Conservation (phyloP, 2,797 vertebrate species). For the Sarcophilus harrisii region DNA sequence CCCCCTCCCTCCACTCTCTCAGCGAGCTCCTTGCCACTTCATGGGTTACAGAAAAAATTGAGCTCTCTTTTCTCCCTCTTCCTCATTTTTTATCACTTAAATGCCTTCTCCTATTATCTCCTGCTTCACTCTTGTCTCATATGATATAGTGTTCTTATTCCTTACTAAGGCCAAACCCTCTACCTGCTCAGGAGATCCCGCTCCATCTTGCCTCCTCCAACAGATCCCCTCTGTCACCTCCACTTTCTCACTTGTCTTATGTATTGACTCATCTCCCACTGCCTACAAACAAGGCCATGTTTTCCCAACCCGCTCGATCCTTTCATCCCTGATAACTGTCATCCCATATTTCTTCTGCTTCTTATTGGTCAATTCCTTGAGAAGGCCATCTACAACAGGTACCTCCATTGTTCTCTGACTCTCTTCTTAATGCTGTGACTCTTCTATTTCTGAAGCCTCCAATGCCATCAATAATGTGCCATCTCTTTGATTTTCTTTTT, state of each 20-base stretch:
- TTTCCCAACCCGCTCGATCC: not conserved
- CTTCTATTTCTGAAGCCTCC: not conserved
- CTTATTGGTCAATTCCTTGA: not conserved
- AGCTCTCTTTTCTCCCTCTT: not conserved
- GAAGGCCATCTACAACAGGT: not conserved
- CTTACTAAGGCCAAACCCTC: not conserved
- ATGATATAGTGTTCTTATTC: not conserved
- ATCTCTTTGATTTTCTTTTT: not conserved
- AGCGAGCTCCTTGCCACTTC: not conserved
- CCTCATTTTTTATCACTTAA: not conserved
- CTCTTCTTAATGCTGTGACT: not conserved
- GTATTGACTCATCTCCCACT: not conserved
- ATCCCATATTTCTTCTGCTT: not conserved
- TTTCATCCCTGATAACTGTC: not conserved
- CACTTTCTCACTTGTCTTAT: not conserved
- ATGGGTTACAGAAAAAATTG: not conserved
- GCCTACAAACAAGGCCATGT: not conserved
- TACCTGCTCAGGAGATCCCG: not conserved
- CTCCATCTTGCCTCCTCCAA: not conserved
- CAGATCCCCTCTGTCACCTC: not conserved
- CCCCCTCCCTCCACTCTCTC: not conserved
- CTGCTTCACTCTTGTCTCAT: not conserved
- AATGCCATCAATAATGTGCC: not conserved
- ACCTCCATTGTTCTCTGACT: not conserved
- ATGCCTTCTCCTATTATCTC: not conserved